Percentiles rank a stretch among this genome's conserved stretches.
These are phyloP conservation scores for Ammodramus savannarum DNA, from an alignment of 2,113 vertebrate genomes.

Conservation along the genomic window DNA sequence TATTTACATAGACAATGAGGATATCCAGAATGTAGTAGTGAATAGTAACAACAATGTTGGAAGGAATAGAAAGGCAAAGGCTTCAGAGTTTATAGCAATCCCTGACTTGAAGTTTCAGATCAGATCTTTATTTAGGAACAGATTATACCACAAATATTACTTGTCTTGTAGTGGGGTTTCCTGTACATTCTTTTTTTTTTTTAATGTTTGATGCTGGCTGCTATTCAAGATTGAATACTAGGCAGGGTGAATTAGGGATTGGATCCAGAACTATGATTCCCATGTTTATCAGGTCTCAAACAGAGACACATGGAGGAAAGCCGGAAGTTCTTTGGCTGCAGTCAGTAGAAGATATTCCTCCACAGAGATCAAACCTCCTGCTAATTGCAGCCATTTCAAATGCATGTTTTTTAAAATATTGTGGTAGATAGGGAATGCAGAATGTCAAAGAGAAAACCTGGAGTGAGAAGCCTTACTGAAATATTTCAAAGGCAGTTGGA, in stretches of 20 bases:
- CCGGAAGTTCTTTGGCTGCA: slow-evolving; percentile 46
- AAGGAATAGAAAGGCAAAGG: background rate
- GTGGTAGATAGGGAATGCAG: background rate
- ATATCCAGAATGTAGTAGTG: background rate
- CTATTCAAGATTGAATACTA: slow-evolving; percentile 37
- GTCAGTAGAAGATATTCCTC: slow-evolving; percentile 2
- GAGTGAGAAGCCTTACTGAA: slow-evolving; percentile 28
- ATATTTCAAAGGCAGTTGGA: slow-evolving; percentile 43
- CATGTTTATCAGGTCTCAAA: slow-evolving; percentile 39
- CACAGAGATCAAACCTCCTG: slow-evolving; percentile 50
- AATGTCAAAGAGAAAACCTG: slow-evolving; percentile 18
- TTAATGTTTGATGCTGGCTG: slow-evolving; percentile 35
- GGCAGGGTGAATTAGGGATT: slow-evolving; percentile 18
- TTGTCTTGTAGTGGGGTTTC: background rate
- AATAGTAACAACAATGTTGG: background rate
- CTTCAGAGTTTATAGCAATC: background rate
- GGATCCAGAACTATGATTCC: background rate
- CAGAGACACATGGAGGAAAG: background rate
- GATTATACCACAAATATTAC: background rate
- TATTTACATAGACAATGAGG: background rate
- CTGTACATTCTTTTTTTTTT: background rate
- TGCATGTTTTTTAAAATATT: background rate
- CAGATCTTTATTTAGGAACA: slow-evolving; percentile 15
- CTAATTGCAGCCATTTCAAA: slow-evolving; percentile 16
- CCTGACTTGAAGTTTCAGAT: background rate